Percentiles rank a stretch among this genome's conserved stretches.
These are phyloP conservation scores for Zosterops japonicus DNA, from an alignment of 2,113 vertebrate genomes.

Conservation along the genomic window DNA sequence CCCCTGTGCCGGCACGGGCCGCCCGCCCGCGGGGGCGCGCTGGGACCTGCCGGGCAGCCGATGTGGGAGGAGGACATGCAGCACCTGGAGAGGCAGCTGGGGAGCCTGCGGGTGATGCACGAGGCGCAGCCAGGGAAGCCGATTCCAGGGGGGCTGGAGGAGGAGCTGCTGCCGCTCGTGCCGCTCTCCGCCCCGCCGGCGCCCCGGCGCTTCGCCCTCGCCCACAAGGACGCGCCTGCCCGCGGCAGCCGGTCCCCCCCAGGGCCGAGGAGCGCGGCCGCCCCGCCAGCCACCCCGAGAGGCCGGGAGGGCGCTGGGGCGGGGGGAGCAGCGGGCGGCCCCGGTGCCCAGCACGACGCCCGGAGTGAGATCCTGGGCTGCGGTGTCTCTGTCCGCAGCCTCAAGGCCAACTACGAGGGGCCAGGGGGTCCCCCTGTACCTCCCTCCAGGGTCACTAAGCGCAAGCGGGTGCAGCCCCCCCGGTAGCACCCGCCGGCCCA, in stretches of 20 bases:
- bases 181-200: conserved; percentile 77
- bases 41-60: conserved; percentile 88
- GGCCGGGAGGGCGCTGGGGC: conserved; percentile 71
- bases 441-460: conserved; percentile 61
- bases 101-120: conserved; percentile 93
- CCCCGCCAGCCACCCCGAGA: conserved; percentile 81
- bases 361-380: conserved; percentile 85
- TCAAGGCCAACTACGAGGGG: conserved; percentile 91
- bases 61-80: conserved; percentile 90
- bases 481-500: conserved; percentile 69
- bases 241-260: conserved; percentile 86
- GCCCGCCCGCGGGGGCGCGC: conserved; percentile 79
- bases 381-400: conserved; percentile 90
- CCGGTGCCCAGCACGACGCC: neutral
- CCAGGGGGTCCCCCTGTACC: conserved; percentile 57
- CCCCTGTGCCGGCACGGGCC: conserved; percentile 86
- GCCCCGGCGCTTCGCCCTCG: conserved; percentile 80
- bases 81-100: conserved; percentile 91
- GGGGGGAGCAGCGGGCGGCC: conserved; percentile 34
- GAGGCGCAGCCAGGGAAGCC: conserved; percentile 86
- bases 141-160: conserved; percentile 81
- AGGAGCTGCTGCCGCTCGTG: conserved; percentile 83
- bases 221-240: conserved; percentile 80
- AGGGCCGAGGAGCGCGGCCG: conserved; percentile 83
- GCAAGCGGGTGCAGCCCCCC: conserved; percentile 76